These are phyloP conservation scores for Corythornis vintsioides DNA, from an alignment of 2,113 vertebrate species.

Conservation along the genomic window DNA sequence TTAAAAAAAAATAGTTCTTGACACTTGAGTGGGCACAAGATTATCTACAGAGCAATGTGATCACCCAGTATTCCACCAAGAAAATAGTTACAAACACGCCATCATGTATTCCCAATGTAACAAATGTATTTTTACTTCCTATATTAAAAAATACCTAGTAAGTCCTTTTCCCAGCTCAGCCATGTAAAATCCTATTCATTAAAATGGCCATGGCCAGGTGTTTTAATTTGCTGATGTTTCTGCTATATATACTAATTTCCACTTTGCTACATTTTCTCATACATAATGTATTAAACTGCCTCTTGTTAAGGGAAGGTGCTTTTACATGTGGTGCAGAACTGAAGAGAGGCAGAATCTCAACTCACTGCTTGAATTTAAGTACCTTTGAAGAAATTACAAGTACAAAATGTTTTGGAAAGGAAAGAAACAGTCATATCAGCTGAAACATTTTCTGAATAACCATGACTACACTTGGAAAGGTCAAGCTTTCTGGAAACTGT, in stretches of 20 bases:
- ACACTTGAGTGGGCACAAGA: neutral
- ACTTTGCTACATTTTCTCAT: slow-evolving; percentile 16
- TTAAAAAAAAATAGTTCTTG: neutral
- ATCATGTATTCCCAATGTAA: neutral
- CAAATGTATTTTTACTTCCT: neutral
- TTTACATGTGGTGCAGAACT: neutral
- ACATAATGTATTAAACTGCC: slow-evolving; percentile 15
- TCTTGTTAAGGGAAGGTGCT: neutral
- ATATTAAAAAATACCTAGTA: neutral
- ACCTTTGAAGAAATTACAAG: slow-evolving; percentile 27
- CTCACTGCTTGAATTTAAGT: slow-evolving; percentile 13
- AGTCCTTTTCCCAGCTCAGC: neutral
- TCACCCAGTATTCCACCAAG: neutral
- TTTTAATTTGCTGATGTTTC: neutral
- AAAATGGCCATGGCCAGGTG: neutral
- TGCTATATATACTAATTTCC: neutral
- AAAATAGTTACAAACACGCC: neutral
- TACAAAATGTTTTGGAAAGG: neutral
- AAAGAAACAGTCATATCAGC: neutral
- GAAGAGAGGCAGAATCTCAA: neutral
- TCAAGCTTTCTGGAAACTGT: neutral
- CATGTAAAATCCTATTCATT: neutral
- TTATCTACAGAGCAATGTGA: neutral
- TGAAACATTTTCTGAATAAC: neutral
- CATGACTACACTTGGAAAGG: neutral